Base-by-base conservation (phyloP, 2,113 vertebrate genomes). In the Lutjanus erythropterus region DNA sequence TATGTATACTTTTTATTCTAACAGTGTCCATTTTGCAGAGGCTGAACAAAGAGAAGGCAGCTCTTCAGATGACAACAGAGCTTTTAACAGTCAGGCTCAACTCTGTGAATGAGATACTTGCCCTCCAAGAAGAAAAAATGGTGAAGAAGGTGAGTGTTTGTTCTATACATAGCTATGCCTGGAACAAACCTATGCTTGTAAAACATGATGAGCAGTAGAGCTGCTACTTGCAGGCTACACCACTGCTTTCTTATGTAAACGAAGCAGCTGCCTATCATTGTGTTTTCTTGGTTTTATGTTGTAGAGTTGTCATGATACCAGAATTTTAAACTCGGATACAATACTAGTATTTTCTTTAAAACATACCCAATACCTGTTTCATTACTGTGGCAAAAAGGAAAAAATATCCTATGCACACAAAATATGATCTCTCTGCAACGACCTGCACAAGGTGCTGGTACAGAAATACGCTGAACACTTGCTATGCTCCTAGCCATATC, bases 71-170 rank as follows among this genome's bases (percentile, higher is more conserved):
- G 61, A 94, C 94, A 1, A 61, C 87, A 5, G 94, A 96, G 69
- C 92, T 96, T 62, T 75, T 96, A 83, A 94, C 91, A 12, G 85
- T 96, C 37, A 87, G 95, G 66, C 88, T 96, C 21, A 92, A 93
- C 60, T 93, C 94, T 75, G 86, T 94, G 44, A 95, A 89, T 52
- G 94, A 96, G 62, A 95, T 96, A 68, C 85, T 96, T 8, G 7
- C 77, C 53, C 92, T 96, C 15, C 95, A 95, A 88, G 95, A 96
- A 78, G 89, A 90, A 66, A 93, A 94, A 78, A 71, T 95, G 29
- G 61, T 87, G 21, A 91, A 93, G 44, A 84, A 90, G 81, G 95
- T 95, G 18, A 65, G 72, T 71, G 18, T 27, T 66, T 78, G 12
- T 19, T 59, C 1, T 52, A 66, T 19, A 29, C 39, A 16, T 37